Base-by-base conservation (phyloP, 1,140 invertebrate genomes). In the Caenorhabditis tropicalis region DNA sequence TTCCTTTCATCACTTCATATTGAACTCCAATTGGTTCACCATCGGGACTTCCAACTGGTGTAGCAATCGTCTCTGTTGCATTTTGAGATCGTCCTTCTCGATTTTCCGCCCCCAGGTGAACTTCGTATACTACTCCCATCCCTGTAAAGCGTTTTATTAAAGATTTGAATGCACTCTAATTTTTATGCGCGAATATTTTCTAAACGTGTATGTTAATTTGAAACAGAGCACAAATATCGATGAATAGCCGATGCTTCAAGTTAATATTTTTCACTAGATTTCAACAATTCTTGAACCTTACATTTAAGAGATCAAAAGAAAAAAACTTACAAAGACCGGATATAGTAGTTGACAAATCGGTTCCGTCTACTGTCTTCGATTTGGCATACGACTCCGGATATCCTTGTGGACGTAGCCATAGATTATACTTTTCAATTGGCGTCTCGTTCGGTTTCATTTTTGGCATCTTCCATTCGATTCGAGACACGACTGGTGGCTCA, bases 1-100 rank as follows among this genome's bases (percentile, higher is more conserved):
- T 84, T 48, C 65, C 65, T 31, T 65, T 39, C 31, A 56, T 65
- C 83, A 94, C 91, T 24, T 90, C 87, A 70, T 90, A 90, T 24
- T 90, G 87, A 24, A 90, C 90, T 89, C 93, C 93, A 84, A 92
- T 91, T 16, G 93, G 93, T 39, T 93, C 91, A 48, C 91, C 92
- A 53, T 90, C 88, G 16, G 92, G 92, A 53, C 90, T 91, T 46
- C 90, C 89, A 29, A 87, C 86, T 12, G 90, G 89, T 6, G 89
- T 90, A 1, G 81, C 86, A 9, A 91, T 82, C 15, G 74, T 83
- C 80, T 90, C 90, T 19, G 90, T 90, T 0, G 88, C 90, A 81
- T 90, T 91, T 60, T 83, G 86, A 56, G 88, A 87, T 16, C 82
- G 53, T 21, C 90, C 88, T 31, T 88, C 87, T 10, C 86, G 85